Evolutionary conservation across 2,888 invertebrate genomes (phyloP).

Genomic region (Lycaena phlaeas): DNA sequence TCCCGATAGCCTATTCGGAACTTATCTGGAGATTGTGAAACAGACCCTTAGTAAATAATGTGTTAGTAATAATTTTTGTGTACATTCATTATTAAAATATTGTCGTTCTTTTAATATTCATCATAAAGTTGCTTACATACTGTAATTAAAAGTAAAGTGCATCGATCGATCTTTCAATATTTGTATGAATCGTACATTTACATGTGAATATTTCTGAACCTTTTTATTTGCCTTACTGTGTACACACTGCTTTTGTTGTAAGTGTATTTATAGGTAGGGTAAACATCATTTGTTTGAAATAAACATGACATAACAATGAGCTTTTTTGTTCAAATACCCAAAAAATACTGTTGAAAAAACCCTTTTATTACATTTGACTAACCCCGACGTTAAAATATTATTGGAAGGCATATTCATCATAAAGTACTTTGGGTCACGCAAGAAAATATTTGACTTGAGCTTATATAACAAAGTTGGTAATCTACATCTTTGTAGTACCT

Average conservation of each 20-base stretch:
- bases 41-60: no score
- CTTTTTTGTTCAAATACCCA: conserved; percentile 3
- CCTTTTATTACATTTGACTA: conserved; percentile 14
- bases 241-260: conserved; percentile 6
- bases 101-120: no score
- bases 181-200: not conserved
- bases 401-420: conserved; percentile 17
- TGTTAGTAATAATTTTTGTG: no score
- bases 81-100: no score
- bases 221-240: conserved; percentile 3
- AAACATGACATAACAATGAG: conserved; percentile 5
- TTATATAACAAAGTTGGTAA: conserved; percentile 7
- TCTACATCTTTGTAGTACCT: conserved; percentile 18
- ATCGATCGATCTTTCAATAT: not conserved
- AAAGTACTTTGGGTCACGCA: conserved; percentile 20
- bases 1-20: no score
- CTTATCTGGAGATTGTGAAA: no score
- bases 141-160: no score
- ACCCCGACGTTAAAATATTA: conserved; percentile 18
- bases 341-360: conserved; percentile 10
- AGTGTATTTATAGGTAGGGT: conserved; percentile 7
- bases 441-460: conserved; percentile 8
- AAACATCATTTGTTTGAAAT: conserved; percentile 8
- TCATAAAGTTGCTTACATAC: no score
- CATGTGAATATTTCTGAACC: not conserved